Percentiles rank a stretch among this genome's conserved stretches.
Conservation (phyloP, 2,113 vertebrate genomes). For the Salminus brasiliensis region DNA sequence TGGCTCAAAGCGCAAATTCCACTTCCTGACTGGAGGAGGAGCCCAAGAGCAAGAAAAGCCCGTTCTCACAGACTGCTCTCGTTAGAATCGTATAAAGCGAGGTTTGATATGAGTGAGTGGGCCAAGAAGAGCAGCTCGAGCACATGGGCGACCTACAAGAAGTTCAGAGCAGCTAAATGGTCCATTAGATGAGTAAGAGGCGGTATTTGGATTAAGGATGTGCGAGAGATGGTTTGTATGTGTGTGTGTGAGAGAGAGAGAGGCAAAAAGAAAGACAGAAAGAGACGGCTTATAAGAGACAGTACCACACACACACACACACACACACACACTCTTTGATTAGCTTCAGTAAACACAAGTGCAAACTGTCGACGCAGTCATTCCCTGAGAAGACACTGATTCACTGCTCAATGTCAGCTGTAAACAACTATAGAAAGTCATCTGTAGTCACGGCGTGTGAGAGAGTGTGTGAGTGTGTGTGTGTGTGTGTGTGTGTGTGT, state of each 20-base stretch:
- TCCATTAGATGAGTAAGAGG: constrained; percentile 21
- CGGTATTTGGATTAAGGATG: background rate
- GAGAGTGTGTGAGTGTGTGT: background rate
- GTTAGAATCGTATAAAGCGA: background rate
- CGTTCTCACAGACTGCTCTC: too few species aligned
- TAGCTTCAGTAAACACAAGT: too few species aligned
- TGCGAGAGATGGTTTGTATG: constrained; percentile 8
- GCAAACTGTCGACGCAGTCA: background rate
- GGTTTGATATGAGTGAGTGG: background rate
- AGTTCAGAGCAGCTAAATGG: background rate
- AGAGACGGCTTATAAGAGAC: background rate
- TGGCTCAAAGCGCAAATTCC: too few species aligned
- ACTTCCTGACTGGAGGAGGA: too few species aligned
- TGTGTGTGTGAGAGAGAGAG: background rate
- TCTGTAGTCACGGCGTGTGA: background rate
- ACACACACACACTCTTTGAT: background rate
- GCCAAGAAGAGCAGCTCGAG: constrained; percentile 1
- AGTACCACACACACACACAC: background rate
- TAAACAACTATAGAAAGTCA: background rate
- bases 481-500: too few species aligned
- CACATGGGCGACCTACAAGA: background rate
- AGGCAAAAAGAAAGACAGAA: background rate
- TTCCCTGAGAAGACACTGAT: background rate
- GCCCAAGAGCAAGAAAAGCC: too few species aligned
- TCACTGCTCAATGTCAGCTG: background rate